Evolutionary conservation across 2,888 invertebrate genomes (phyloP).

Genomic region (Drosophila suboccidentalis): DNA sequence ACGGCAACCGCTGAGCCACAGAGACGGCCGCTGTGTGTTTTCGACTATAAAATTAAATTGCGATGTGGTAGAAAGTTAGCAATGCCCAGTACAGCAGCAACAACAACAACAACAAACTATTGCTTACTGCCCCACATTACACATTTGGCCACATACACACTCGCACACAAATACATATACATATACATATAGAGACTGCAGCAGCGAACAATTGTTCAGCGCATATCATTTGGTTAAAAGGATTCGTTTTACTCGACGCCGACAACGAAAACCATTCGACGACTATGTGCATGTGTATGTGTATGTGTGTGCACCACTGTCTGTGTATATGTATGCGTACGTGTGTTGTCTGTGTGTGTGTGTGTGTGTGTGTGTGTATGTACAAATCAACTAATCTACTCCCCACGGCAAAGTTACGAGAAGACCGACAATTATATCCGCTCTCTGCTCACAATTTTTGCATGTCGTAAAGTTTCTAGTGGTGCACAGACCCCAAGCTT

Average conservation of each 20-base stretch:
- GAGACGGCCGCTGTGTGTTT: conserved; percentile 75
- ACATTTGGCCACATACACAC: conserved; percentile 61
- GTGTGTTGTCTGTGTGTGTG: conserved; percentile 26
- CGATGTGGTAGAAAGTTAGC: conserved; percentile 78
- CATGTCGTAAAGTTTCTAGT: conserved; percentile 81
- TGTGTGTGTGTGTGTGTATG: conserved; percentile 46
- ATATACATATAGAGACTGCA: conserved; percentile 47
- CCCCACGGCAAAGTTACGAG: conserved; percentile 82
- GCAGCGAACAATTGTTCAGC: conserved; percentile 76
- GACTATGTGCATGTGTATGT: conserved; percentile 6
- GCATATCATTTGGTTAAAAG: conserved; percentile 84
- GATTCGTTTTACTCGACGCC: conserved; percentile 75
- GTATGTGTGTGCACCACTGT: not conserved
- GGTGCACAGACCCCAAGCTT: conserved; percentile 66
- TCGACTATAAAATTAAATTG: conserved; percentile 82
- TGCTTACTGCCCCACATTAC: conserved; percentile 78
- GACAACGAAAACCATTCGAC: conserved; percentile 43
- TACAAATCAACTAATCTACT: conserved; percentile 82
- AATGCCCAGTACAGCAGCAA: conserved; percentile 62
- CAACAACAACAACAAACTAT: conserved; percentile 53
- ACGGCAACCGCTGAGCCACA: conserved; percentile 59
- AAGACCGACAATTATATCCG: conserved; percentile 83
- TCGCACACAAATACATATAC: not conserved
- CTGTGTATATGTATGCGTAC: not conserved
- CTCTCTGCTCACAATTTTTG: conserved; percentile 82